Evolutionary conservation across 2,888 invertebrate genomes (phyloP), one percentile per base, ranked within the genome.

Genomic region (Cerastoderma edule): DNA sequence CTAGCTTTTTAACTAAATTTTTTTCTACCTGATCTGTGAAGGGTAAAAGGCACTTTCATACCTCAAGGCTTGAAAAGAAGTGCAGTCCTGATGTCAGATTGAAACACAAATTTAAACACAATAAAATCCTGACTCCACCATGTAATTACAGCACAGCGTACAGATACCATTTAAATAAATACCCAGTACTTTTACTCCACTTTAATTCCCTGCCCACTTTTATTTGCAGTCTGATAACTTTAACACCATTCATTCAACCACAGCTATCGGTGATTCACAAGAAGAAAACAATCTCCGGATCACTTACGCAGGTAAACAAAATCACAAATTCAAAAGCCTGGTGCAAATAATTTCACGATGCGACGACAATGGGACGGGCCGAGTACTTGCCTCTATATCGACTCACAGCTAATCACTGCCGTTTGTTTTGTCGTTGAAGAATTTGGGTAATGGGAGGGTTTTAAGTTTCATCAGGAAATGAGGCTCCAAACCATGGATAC

Each of bases 281-380:
- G 30, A 22, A 13, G 13, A n/a, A 24, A 46, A 65, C 30, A 48
- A 46, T 64, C 35, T 33, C 33, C 32, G 22, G 57, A 27, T 60
- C 57, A 50, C 50, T 60, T 75, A 60, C 46, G 60, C 75, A 75
- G 75, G 75, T 75, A 75, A 75, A 72, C 66, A 65, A 46, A 70
- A 50, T 54, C 66, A 72, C 66, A 65, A 46, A 70, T 60, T 54
- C 66, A 65, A 66, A 66, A 69, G 56, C 50, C 28, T 19, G 69
- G 69, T 75, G 75, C 75, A 70, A 69, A 75, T 75, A 70, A 75
- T 75, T 69, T 75, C 66, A 74, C 57, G 56, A 60, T 75, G 69
- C 44, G 70, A 46, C 35, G 66, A 75, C 75, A 75, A 75, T 70
- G 70, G 75, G 75, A 69, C 69, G 75, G 75, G 75, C 75, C 30